Conservation (phyloP, 2,113 vertebrate species). For the Thomomys bottae region DNA sequence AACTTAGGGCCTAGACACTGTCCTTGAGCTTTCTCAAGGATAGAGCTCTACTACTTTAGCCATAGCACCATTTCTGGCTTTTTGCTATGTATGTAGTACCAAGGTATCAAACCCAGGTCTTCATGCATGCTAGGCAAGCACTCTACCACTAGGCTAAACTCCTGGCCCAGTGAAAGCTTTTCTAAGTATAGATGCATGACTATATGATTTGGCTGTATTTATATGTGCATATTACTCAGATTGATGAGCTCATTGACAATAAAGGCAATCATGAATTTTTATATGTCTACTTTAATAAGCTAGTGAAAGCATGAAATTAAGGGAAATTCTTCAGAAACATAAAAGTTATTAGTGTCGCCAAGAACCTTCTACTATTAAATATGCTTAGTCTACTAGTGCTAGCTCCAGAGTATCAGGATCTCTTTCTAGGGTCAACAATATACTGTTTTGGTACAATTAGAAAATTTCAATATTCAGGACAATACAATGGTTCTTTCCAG, state of each 20-base stretch:
- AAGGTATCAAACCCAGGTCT: no score
- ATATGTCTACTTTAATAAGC: background rate
- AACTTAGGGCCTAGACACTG: no score
- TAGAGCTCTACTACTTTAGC: no score
- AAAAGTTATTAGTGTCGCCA: background rate
- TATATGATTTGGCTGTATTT: background rate
- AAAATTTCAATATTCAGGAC: background rate
- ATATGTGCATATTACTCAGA: background rate
- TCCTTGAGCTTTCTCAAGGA: no score
- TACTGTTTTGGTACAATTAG: background rate
- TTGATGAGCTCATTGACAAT: background rate
- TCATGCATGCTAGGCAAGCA: no score
- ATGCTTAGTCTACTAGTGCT: background rate
- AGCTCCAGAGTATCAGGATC: background rate
- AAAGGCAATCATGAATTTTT: background rate
- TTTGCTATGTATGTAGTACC: no score
- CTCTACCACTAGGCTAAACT: no score
- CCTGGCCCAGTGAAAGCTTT: no score
- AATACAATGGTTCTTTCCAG: background rate
- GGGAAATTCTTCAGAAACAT: no score
- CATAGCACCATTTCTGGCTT: no score
- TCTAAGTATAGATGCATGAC: background rate
- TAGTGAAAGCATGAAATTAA: background rate
- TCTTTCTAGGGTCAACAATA: background rate
- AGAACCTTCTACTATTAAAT: background rate